Evolutionary conservation across 2,113 vertebrate genomes (phyloP), one percentile per base, ranked within the genome.

Genomic region (Dolichotis patagonum): DNA sequence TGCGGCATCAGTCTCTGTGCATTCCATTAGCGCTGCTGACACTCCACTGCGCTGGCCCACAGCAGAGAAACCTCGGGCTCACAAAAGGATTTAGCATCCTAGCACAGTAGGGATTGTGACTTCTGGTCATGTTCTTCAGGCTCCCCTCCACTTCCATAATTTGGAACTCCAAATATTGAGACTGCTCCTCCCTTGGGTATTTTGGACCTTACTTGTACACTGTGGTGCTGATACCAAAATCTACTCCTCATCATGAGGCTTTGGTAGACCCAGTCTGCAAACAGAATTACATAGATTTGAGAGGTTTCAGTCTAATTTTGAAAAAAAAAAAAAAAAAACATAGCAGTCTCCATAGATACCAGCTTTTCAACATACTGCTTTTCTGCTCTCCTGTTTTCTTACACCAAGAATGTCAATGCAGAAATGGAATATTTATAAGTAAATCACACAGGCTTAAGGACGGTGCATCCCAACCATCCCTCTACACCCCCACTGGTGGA

Each of bases 261-360:
- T 54, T 95, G 0, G 9, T 78, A 69, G 97, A 85, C 69, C 1
- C 1, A 93, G 19, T 88, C 77, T 88, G 6, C 95, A 98, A 95
- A 17, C 0, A 97, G 95, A 98, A 95, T 92, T 54, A 80, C 38
- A 95, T 92, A 93, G 92, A 38, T 77, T 77, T 26, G 2, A 91
- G 81, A 98, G 30, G 69, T 94, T 96, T 73, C 1, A 20, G 97
- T 93, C 94, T 91, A 98, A 98, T n/a, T 41, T 13, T 52, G 56
- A 88, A 78, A 71, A 88, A 93, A 88, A 85, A 35, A 32, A 43
- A 69, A 56, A 65, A 88, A 85, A 35, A 30, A 43, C 63, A 56
- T 60, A 90, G 30, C 43, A 93, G n/a, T 98, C 98, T 96, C 14
- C 97, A 98, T 90, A 97, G 96, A 97, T 92, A 98, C 92, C 85